A percentile compares a stretch with the other conserved stretches of the same genome.
These are phyloP conservation scores for Tanytarsus gracilentus DNA, from an alignment of 2,888 invertebrate genomes.

Conservation along the genomic window DNA sequence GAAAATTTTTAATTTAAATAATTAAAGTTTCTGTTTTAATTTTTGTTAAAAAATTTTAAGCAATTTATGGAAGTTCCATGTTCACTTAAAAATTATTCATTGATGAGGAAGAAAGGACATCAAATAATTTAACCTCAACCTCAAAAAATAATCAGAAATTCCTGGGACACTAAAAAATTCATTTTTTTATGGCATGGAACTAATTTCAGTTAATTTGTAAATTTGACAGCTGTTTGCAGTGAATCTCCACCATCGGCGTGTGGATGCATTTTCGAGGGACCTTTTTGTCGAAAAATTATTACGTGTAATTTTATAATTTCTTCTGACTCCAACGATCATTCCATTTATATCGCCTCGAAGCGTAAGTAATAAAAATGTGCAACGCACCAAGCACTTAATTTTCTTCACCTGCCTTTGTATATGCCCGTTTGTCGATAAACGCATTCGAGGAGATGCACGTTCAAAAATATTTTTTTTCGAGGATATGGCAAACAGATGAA, in stretches of 20 bases:
- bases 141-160: no score
- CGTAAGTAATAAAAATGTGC: conserved; percentile 6
- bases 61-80: no score
- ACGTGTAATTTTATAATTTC: conserved; percentile 1
- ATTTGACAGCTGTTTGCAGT: conserved; percentile 4
- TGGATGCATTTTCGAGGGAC: background rate
- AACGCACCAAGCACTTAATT: conserved; percentile 3
- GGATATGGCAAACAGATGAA: no score
- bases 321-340: background rate
- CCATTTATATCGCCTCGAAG: background rate
- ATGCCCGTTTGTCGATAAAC: background rate
- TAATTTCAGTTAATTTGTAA: conserved; percentile 4
- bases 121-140: no score
- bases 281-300: background rate
- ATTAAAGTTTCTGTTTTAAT: no score
- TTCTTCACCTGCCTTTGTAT: conserved; percentile 12
- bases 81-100: no score
- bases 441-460: background rate
- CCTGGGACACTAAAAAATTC: no score
- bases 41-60: no score
- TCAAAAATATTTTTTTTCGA: no score
- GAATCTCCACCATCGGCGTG: background rate
- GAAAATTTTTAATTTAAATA: no score
- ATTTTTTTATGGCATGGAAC: background rate
- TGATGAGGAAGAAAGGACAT: no score